Evolutionary conservation across 2,113 vertebrate species (phyloP).

Genomic region (Casuarius casuarius): DNA sequence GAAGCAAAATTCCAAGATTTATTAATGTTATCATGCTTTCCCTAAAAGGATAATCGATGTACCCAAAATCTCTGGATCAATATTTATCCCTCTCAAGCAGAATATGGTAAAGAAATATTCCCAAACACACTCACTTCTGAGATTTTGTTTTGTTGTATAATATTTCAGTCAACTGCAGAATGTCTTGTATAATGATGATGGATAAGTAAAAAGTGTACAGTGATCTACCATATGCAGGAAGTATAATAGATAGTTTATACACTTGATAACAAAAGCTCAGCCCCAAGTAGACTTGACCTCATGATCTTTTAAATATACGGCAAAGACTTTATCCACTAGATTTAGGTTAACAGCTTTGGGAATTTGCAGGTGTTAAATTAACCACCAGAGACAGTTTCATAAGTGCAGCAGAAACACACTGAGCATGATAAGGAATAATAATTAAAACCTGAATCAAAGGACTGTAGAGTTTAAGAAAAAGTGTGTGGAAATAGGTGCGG

Average conservation of each 20-base stretch:
- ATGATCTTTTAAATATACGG: conserved; percentile 54
- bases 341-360: conserved; percentile 66
- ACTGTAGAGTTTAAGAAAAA: conserved; percentile 12
- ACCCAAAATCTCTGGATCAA: conserved; percentile 40
- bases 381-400: conserved; percentile 41
- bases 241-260: neutral
- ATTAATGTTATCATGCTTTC: conserved; percentile 22
- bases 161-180: conserved; percentile 32
- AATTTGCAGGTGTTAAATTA: conserved; percentile 73
- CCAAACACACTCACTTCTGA: conserved; percentile 12
- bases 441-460: conserved; percentile 55
- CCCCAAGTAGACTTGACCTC: conserved; percentile 49
- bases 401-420: conserved; percentile 50
- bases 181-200: neutral
- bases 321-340: conserved; percentile 58
- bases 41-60: conserved; percentile 47
- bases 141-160: conserved; percentile 38
- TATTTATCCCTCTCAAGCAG: conserved; percentile 26
- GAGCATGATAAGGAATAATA: conserved; percentile 61
- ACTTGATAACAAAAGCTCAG: conserved; percentile 18
- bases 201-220: conserved; percentile 5
- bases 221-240: neutral
- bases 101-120: conserved; percentile 35
- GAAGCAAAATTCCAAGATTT: conserved; percentile 48
- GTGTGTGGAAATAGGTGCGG: neutral